These are phyloP conservation scores for Melanotaenia boesemani DNA, from an alignment of 2,797 vertebrate species.

Conservation along the genomic window DNA sequence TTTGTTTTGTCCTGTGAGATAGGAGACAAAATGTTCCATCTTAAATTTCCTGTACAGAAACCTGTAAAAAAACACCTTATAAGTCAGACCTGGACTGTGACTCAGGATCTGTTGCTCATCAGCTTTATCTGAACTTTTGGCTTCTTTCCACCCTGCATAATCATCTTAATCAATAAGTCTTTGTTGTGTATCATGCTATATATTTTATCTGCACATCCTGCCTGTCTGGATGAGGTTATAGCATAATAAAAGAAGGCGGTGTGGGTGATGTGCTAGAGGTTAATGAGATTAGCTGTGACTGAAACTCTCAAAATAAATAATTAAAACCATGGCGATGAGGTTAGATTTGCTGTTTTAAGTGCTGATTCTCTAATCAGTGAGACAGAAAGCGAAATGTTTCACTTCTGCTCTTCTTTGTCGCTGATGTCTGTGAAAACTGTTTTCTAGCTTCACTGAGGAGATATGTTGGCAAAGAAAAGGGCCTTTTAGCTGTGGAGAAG, in stretches of 20 bases:
- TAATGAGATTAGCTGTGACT: conserved; percentile 24
- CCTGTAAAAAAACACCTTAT: too few species aligned
- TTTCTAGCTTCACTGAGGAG: conserved; percentile 13
- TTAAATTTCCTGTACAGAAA: too few species aligned
- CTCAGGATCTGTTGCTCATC: background rate
- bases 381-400: conserved; percentile 22
- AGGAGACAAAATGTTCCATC: too few species aligned
- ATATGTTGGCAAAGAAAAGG: conserved; percentile 21
- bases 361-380: conserved; percentile 7
- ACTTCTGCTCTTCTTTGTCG: conserved; percentile 21
- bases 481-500: conserved; percentile 4
- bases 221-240: background rate
- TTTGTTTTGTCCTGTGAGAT: too few species aligned
- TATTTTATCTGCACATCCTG: conserved; percentile 3
- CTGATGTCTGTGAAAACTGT: conserved; percentile 14
- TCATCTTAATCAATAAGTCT: background rate
- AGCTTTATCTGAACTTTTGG: background rate
- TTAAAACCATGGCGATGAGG: background rate
- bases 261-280: conserved; percentile 17
- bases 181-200: background rate
- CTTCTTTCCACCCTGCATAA: background rate
- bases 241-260: background rate
- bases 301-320: conserved; percentile 4
- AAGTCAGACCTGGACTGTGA: background rate
- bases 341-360: background rate